Base-by-base conservation (phyloP, 2,888 invertebrate species). In the Mylabris sibirica region DNA sequence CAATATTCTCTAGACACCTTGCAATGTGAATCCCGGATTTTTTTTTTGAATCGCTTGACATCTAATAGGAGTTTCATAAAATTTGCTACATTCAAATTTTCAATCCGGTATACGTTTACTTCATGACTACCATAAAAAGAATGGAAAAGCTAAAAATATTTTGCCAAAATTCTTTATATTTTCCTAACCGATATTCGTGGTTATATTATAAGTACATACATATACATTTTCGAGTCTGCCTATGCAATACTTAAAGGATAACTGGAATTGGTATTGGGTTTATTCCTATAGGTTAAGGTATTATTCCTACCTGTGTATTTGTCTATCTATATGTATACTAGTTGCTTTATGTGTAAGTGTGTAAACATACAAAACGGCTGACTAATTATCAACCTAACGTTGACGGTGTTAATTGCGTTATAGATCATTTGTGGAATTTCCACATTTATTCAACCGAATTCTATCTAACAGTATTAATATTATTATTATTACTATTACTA, bases 391-490 rank as follows among this genome's bases (percentile, higher is more conserved):
- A 62, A 53, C 53, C 11, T 22, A 53, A 22, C 49, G 22, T 62
- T 63, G 63, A 68, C 65, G 59, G 59, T 65, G 65, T 65, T 65
- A 68, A 68, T 68, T 68, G 68, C 68, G 30, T 69, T 69, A 69
- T 66, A 66, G 63, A 66, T 66, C 63, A 69, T 68, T 68, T 68
- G 68, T 60, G 41, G 35, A 20, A 20, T 57, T 62, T 49, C 67
- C 64, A 59, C 60, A 30, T 22, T 34, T 35, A 38, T 49, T 24
- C 63, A 68, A 65, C 65, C 63, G 65, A 59, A 61, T 60, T 69
- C 44, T 8, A 59, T 41, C 62, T 61, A 60, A 63, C 17, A 12
- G 2, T 38, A 38, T 38, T 38, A 38, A 14, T 38, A 49, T 49
- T 49, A 49, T 49, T 20, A 49, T 49, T 53, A 53, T 24, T 22